A percentile compares a stretch with the other conserved stretches of the same genome.
Conservation (phyloP, 2,797 vertebrate species). For the Tenualosa ilisha region DNA sequence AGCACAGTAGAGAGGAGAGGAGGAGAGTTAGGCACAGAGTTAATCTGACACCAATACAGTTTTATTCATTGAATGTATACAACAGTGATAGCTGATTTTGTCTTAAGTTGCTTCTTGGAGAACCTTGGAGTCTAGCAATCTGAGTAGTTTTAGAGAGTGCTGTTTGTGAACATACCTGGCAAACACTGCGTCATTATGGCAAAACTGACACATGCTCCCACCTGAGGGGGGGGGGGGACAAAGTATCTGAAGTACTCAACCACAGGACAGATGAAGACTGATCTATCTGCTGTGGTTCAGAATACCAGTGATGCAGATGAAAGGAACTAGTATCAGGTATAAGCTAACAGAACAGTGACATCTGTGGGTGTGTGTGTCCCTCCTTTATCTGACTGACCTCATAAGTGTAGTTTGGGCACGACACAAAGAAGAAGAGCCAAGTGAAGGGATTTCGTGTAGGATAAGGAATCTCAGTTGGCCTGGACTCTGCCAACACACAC, state of each 20-base stretch:
- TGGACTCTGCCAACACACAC: conserved; percentile 61
- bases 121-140: too few species aligned
- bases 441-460: conserved; percentile 75
- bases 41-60: neutral
- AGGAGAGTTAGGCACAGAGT: conserved; percentile 9
- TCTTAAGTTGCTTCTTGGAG: too few species aligned
- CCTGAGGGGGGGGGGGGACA: conserved; percentile 55
- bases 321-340: neutral
- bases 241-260: neutral
- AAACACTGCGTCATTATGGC: conserved; percentile 74
- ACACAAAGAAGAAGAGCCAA: conserved; percentile 76
- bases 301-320: neutral
- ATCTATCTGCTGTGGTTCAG: neutral
- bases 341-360: too few species aligned
- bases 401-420: conserved; percentile 77
- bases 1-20: conserved; percentile 40
- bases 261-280: neutral
- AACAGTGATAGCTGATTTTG: too few species aligned
- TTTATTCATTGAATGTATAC: too few species aligned
- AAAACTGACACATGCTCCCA: conserved; percentile 76
- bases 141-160: neutral
- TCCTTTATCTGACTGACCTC: conserved; percentile 57
- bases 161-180: conserved; percentile 55
- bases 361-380: too few species aligned
- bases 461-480: conserved; percentile 70